Conservation (phyloP, 1,140 invertebrate species). For the Spodoptera frugiperda region DNA sequence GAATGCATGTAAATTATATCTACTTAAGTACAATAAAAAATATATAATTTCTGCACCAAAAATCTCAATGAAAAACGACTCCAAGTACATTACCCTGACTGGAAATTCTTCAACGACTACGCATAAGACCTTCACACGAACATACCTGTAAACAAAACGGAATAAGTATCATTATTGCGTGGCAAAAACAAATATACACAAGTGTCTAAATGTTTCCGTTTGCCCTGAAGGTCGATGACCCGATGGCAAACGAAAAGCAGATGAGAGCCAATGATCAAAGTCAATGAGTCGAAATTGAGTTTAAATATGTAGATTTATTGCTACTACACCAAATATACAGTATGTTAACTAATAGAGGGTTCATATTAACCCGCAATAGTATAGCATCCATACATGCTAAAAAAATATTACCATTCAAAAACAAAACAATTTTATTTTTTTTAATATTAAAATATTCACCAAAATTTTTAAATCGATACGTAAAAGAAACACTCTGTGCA, state of each 20-base stretch:
- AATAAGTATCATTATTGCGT: slow-evolving; percentile 35
- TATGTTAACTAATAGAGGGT: too few relatives aligned
- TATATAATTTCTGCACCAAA: background rate
- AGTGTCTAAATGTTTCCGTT: slow-evolving; percentile 23
- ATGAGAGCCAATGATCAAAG: slow-evolving; percentile 33
- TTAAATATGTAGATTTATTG: slow-evolving; percentile 40
- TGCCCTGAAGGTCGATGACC: slow-evolving; percentile 28
- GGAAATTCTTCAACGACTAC: slow-evolving; percentile 7
- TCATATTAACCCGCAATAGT: too few relatives aligned
- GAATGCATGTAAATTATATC: too few relatives aligned
- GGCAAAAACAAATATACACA: slow-evolving; percentile 14
- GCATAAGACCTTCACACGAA: slow-evolving; percentile 12
- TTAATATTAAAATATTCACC: too few relatives aligned
- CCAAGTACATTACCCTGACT: slow-evolving; percentile 2
- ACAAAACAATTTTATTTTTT: too few relatives aligned
- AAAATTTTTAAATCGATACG: too few relatives aligned
- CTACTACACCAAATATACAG: background rate
- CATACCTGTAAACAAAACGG: slow-evolving; percentile 36
- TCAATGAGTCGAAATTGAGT: slow-evolving; percentile 33
- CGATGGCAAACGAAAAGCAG: slow-evolving; percentile 36
- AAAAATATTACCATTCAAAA: too few relatives aligned
- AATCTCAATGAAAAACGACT: background rate
- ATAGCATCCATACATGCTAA: too few relatives aligned
- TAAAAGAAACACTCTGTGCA: too few relatives aligned
- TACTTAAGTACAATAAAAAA: too few relatives aligned